Conservation (phyloP, 2,888 invertebrate genomes). For the Neoascia interrupta region DNA sequence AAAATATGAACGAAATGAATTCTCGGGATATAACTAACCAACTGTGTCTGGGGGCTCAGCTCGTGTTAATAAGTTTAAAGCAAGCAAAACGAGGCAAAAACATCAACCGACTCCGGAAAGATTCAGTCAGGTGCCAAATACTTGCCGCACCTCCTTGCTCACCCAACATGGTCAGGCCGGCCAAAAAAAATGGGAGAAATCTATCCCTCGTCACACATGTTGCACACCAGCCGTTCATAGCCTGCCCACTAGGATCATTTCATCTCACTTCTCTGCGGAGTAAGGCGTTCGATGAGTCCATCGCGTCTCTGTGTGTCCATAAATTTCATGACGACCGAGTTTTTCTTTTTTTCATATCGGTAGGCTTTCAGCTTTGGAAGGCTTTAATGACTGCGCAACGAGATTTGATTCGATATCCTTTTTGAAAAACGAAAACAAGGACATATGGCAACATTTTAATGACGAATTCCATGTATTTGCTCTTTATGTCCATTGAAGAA, state of each 20-base stretch:
- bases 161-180: background rate
- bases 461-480: conserved; percentile 39
- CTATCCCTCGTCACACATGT: conserved; percentile 55
- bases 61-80: conserved; percentile 62
- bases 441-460: conserved; percentile 65
- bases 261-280: conserved; percentile 17
- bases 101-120: conserved; percentile 4
- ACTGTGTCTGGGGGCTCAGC: conserved; percentile 17
- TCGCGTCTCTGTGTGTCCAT: conserved; percentile 41
- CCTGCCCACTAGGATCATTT: conserved; percentile 15
- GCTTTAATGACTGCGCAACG: conserved; percentile 43
- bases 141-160: conserved; percentile 6
- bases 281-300: conserved; percentile 22
- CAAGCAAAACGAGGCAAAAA: background rate
- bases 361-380: conserved; percentile 9
- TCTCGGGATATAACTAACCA: conserved; percentile 33
- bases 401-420: conserved; percentile 63
- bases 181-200: conserved; percentile 19
- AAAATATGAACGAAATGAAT: conserved; percentile 26
- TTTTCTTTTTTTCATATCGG: background rate
- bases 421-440: conserved; percentile 44
- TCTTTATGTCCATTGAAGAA: background rate
- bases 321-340: conserved; percentile 51
- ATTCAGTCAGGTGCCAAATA: conserved; percentile 36
- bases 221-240: conserved; percentile 44